phyloP scores from a whole-genome alignment of 1,140 invertebrate genomes.

The Gerris buenoi region DNA sequence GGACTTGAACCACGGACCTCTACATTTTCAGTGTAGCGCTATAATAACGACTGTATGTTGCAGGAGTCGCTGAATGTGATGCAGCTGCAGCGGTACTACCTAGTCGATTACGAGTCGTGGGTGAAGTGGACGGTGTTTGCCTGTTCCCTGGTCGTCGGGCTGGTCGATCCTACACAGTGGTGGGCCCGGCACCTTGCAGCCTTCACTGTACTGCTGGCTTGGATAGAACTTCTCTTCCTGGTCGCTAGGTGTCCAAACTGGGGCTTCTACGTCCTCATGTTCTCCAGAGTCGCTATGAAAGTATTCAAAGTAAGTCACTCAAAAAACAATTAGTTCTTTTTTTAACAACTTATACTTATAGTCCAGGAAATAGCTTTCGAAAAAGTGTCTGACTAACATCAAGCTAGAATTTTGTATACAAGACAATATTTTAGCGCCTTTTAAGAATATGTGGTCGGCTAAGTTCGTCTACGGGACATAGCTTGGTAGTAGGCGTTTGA shows the following conservation, averaged over 20 bases:
- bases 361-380: too few species aligned
- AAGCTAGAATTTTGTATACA: too few species aligned
- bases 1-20: too few species aligned
- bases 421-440: too few species aligned
- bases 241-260: conserved; percentile 35
- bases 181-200: conserved; percentile 37
- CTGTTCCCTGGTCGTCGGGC: conserved; percentile 8
- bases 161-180: conserved; percentile 3
- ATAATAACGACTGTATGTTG: too few species aligned
- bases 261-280: conserved; percentile 38
- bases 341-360: too few species aligned
- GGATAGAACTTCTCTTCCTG: conserved; percentile 37
- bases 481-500: too few species aligned
- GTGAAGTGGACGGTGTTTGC: conserved; percentile 19
- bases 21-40: too few species aligned
- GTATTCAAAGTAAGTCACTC: conserved; percentile 29
- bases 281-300: conserved; percentile 34
- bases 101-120: conserved; percentile 20
- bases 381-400: too few species aligned
- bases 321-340: too few species aligned
- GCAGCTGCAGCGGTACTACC: conserved; percentile 18
- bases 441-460: too few species aligned
- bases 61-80: conserved; percentile 20
- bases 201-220: conserved; percentile 33
- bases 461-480: too few species aligned